Percentiles rank a stretch among this genome's conserved stretches.
These are phyloP conservation scores for Ibidorhyncha struthersii DNA, from an alignment of 2,113 vertebrate genomes.

Conservation along the genomic window DNA sequence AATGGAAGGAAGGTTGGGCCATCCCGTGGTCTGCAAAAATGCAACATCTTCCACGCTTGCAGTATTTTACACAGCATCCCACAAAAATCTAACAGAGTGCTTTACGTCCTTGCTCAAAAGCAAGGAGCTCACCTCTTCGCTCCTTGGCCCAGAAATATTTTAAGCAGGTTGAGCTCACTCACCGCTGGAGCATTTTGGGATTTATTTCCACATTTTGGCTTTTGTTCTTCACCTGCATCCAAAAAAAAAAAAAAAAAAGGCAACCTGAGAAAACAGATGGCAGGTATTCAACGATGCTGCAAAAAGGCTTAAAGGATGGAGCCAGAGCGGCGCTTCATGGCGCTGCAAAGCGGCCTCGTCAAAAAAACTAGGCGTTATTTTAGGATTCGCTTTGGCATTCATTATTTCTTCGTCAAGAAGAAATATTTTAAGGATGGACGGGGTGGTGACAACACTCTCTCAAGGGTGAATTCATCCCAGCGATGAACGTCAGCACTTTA, in stretches of 20 bases:
- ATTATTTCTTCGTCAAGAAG: not conserved
- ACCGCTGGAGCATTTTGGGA: not conserved
- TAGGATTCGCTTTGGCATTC: not conserved
- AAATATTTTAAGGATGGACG: not conserved
- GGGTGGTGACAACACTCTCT: not conserved
- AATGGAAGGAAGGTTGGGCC: not conserved
- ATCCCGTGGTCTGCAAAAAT: not conserved
- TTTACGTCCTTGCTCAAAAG: constrained; percentile 56
- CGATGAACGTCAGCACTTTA: accelerated
- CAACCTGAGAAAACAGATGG: not conserved
- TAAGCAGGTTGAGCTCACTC: constrained; percentile 50
- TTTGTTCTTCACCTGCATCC: constrained; percentile 43
- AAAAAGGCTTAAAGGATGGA: not conserved
- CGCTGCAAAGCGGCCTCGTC: not conserved
- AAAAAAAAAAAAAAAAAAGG: not conserved
- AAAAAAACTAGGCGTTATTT: not conserved
- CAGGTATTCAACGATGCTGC: accelerated
- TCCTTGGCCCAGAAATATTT: constrained; percentile 52
- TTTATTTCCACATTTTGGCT: constrained; percentile 14
- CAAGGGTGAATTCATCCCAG: not conserved
- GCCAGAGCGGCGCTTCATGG: accelerated
- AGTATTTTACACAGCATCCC: constrained; percentile 50
- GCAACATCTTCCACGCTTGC: not conserved
- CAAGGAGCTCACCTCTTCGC: constrained; percentile 61
- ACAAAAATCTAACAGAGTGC: constrained; percentile 31